Evolutionary conservation across 2,888 invertebrate species (phyloP).

Genomic region (Drosophila mimetica): DNA sequence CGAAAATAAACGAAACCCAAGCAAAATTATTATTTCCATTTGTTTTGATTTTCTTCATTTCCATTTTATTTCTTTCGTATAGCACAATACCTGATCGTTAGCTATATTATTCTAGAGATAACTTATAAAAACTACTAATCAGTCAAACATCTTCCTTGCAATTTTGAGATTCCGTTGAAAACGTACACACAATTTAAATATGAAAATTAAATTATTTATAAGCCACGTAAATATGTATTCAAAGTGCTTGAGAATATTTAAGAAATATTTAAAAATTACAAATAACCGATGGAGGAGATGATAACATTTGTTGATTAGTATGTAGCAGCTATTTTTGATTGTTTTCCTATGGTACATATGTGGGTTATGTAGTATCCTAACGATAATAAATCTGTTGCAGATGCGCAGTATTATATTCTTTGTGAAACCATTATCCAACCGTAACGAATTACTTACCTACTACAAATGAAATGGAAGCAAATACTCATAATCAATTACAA

Average conservation of each 20-base stretch:
- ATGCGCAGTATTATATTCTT: slow-evolving; percentile 36
- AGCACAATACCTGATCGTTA: slow-evolving; percentile 13
- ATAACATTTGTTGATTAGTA: slow-evolving; percentile 71
- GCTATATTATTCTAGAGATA: slow-evolving; percentile 10
- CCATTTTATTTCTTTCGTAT: not conserved
- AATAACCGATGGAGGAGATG: slow-evolving; percentile 34
- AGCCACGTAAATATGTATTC: slow-evolving; percentile 54
- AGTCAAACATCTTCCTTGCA: slow-evolving; percentile 78
- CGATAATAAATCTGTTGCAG: slow-evolving; percentile 44
- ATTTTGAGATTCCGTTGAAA: slow-evolving; percentile 81
- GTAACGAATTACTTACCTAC: slow-evolving; percentile 57
- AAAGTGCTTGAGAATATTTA: slow-evolving; percentile 75
- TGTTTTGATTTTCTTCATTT: slow-evolving; percentile 31
- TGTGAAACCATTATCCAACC: slow-evolving; percentile 43
- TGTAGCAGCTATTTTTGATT: slow-evolving; percentile 56
- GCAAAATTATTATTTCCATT: slow-evolving; percentile 52
- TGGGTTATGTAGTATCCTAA: slow-evolving; percentile 14
- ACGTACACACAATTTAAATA: slow-evolving; percentile 66
- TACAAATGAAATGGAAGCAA: slow-evolving; percentile 25
- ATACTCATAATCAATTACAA: slow-evolving; percentile 57
- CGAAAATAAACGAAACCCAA: slow-evolving; percentile 50
- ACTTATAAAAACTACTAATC: slow-evolving; percentile 20
- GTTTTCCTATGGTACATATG: slow-evolving; percentile 53
- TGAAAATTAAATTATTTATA: slow-evolving; percentile 55
- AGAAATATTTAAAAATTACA: slow-evolving; percentile 67